Conservation (phyloP, 2,113 vertebrate species). For the Nothoprocta perdicaria region DNA sequence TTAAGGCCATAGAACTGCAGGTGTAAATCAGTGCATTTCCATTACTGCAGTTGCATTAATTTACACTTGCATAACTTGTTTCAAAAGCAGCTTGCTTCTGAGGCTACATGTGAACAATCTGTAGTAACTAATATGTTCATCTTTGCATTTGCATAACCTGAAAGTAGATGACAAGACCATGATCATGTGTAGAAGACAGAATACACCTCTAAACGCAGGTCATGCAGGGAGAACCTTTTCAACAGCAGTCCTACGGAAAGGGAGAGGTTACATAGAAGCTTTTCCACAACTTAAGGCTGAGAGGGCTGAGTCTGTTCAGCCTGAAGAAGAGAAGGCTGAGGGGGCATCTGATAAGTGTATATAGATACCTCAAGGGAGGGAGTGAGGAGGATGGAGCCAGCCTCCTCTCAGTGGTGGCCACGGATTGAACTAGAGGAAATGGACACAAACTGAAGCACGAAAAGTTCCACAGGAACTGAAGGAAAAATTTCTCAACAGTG, state of each 20-base stretch:
- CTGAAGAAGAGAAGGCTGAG: no score
- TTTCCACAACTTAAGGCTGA: background rate
- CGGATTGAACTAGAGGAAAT: no score
- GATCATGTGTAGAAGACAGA: background rate
- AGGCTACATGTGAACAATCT: background rate
- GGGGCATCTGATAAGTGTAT: no score
- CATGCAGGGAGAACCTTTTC: accelerated
- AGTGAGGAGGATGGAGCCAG: no score
- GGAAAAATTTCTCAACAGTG: no score
- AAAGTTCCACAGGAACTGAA: no score
- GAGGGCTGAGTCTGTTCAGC: no score
- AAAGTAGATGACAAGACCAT: background rate
- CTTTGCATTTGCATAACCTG: background rate
- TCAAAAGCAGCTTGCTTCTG: background rate
- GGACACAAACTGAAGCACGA: no score
- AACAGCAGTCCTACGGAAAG: background rate
- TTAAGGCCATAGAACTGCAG: background rate
- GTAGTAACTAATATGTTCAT: background rate
- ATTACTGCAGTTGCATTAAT: background rate
- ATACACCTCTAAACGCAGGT: background rate
- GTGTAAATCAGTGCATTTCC: background rate
- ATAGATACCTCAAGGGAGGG: no score
- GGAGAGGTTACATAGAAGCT: background rate
- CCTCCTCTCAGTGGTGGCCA: no score
- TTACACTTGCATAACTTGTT: background rate